Base-by-base conservation (phyloP, 1,140 invertebrate genomes). In the Dendroctonus valens region DNA sequence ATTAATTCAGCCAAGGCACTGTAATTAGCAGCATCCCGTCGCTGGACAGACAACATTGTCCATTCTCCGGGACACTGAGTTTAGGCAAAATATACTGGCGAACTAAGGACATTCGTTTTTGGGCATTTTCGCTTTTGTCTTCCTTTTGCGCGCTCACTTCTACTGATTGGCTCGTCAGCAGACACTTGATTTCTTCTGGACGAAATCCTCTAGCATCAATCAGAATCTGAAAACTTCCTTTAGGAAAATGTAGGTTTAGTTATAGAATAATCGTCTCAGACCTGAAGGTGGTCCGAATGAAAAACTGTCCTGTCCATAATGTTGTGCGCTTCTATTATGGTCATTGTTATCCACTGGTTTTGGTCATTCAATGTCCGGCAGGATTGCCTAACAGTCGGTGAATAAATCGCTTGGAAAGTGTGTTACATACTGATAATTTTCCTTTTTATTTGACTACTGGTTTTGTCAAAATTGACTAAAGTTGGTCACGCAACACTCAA, bases 31-130 rank as follows among this genome's bases (percentile, higher is more conserved):
- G 60, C 8, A 74, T 65, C 9, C 73, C 73, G 44, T 74, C 73
- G 0, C 60, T 41, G 8, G 68, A 72, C 6, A 73, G 48, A 58
- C 67, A 73, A 49, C 73, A 74, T 15, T 60, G 61, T 8, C 69
- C 72, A 12, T 65, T 62, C 63, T 72, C 65, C 5, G 73, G 68
- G 8, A 41, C 42, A 14, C 70, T 57, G 59, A 52, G 12, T 61
- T 73, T 64, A 3, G 72, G 72, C 53, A 74, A 66, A 11, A 72
- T 55, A 48, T 74, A 74, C 55, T 69, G 71, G 63, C 73, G 69
- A 6, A 65, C 59, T 15, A 72, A 69, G 7, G 64, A 46, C 40
- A 69, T 60, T 40, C 59, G 62, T 62, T 64, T 69, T 37, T 69
- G 67, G 2, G 59, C 49, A 12, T 59, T 68, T 15, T 65, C 44